Base-by-base conservation (phyloP, 1,140 invertebrate genomes). In the Ooceraea biroi region DNA sequence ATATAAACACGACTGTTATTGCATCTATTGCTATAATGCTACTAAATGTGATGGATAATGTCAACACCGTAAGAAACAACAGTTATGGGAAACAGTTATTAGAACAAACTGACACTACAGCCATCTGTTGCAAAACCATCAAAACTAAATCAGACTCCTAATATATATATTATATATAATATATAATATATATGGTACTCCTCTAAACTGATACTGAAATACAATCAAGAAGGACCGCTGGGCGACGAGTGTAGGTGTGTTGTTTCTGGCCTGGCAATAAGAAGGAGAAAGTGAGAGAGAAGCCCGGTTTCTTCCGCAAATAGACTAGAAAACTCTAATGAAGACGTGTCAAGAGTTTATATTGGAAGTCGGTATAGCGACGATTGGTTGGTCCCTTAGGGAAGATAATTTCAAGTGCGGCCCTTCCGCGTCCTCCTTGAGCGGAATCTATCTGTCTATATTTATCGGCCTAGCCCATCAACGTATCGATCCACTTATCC, bases 301-400 rank as follows among this genome's bases (percentile, higher is more conserved):
- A 10, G 46, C 71, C 58, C 41, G 60, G 36, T 60, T 72, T 63
- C 8, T 19, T 57, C 66, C 88, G 87, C 82, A 88, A 91, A 91
- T 89, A 90, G 83, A 88, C 83, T 82, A 85, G 86, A 85, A 90
- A 88, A 88, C 90, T 91, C 89, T 91, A 91, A 91, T 90, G 89
- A 91, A 90, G 89, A 89, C 89, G 88, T 86, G 84, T 83, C 80
- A 88, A 85, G 85, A 89, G 90, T 91, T 91, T 91, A 91, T 91
- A 90, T 90, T 90, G 69, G 83, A 78, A 78, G 83, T 66, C 63
- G 72, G 46, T 89, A 80, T 65, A 76, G 52, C 74, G 78, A 72
- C 86, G 72, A 88, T 89, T 85, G 86, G 58, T 82, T 66, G 72
- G 58, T 86, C 66, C 86, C 89, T 84, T 71, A 74, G 89, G 84